These are phyloP conservation scores for Enteromius anoplus DNA, from an alignment of 2,797 vertebrate species.

Conservation along the genomic window DNA sequence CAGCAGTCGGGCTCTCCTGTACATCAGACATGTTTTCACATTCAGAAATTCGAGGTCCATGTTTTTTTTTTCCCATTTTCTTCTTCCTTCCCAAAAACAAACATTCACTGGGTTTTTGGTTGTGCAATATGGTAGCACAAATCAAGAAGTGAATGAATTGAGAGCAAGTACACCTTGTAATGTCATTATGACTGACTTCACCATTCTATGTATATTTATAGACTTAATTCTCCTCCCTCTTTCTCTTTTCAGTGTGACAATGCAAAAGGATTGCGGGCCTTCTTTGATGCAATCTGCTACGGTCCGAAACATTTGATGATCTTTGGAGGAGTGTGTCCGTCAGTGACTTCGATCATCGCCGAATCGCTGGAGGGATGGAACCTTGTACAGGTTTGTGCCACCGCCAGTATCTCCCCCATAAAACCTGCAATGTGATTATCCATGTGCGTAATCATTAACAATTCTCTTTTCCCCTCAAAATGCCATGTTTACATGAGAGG, in stretches of 20 bases:
- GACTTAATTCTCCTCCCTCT: slow-evolving; percentile 11
- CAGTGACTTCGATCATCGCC: slow-evolving; percentile 97
- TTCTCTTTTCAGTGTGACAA: slow-evolving; percentile 90
- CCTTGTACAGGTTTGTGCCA: slow-evolving; percentile 92
- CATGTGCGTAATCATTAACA: background rate
- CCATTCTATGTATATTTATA: background rate
- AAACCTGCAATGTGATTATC: slow-evolving; percentile 6
- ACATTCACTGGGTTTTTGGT: slow-evolving; percentile 9
- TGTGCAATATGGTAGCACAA: background rate
- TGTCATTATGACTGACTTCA: slow-evolving; percentile 20
- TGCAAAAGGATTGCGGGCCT: slow-evolving; percentile 96
- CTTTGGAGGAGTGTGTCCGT: slow-evolving; percentile 97
- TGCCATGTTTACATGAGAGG: slow-evolving; percentile 8
- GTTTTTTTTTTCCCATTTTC: background rate
- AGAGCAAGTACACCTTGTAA: slow-evolving; percentile 4
- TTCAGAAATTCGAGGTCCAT: slow-evolving; percentile 35
- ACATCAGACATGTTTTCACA: slow-evolving; percentile 51
- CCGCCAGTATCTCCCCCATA: background rate
- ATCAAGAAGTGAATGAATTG: slow-evolving; percentile 11
- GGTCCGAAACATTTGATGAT: slow-evolving; percentile 99
- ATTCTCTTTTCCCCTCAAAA: background rate
- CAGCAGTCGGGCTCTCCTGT: slow-evolving; percentile 47
- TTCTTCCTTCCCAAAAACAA: background rate
- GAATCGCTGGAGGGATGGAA: slow-evolving; percentile 99
- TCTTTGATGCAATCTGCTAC: slow-evolving; percentile 99